Evolutionary conservation across 2,113 vertebrate genomes (phyloP), one percentile per base, ranked within the genome.

Genomic region (Enhydra lutris): DNA sequence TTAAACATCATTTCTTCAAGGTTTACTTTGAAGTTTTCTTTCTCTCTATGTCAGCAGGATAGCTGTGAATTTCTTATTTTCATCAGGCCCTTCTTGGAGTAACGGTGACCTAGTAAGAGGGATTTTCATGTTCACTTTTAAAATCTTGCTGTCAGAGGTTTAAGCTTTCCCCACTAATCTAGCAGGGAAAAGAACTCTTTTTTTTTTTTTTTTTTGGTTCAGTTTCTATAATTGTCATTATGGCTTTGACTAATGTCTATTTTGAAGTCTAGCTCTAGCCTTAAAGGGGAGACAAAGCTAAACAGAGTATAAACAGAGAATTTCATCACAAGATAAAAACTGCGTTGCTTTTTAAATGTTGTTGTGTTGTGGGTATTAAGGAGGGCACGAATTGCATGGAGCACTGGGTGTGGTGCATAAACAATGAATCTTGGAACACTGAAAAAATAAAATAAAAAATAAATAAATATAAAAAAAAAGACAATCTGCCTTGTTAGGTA

Each of bases 1-100:
- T 98, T 97, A 97, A 96, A 97, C 98, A 98, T 92, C 82, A 89
- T 97, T 65, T 97, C 55, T 96, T 91, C 89, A 95, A 96, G 95
- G 61, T 95, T 96, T 86, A 4, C 61, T 88, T 97, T 96, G 92
- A 98, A 69, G 6, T 97, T 98, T 97, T 98, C 81, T 94, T 97
- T 91, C 91, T 97, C 57, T 97, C 47, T 83, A 4, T 97, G 74
- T 63, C 81, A 97, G 86, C 45, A 92, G 39, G 57, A 97, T 69
- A 83, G 81, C 95, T 98, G 94, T 98, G 97, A 82, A 96, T 98
- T 94, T 81, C 81, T 97, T 98, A 90, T 45, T 93, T 12, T 78
- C 71, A 96, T 45, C 18, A 95, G 76, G 3, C 4, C 78, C 73
- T 91, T 97, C 79, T 98, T 97, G 59, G 91, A 61, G 91, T 95